Evolutionary conservation across 1,140 invertebrate species (phyloP).

Genomic region (Brachionus angularis): DNA sequence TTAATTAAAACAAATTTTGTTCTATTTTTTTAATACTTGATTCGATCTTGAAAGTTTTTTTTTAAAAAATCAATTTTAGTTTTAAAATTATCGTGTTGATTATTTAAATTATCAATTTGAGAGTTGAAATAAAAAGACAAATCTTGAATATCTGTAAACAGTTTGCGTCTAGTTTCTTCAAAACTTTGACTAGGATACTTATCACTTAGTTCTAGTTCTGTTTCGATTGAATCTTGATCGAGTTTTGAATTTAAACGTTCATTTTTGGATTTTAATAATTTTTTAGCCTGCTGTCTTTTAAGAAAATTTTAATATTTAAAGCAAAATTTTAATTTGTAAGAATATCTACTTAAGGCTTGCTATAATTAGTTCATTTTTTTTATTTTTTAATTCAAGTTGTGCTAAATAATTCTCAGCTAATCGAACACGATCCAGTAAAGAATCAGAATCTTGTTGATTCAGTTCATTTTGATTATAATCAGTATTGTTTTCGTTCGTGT

Average conservation of each 20-base stretch:
- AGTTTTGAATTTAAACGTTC: background rate
- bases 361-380: slow-evolving; percentile 7
- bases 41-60: slow-evolving; percentile 33
- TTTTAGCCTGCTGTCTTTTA: background rate
- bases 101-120: background rate
- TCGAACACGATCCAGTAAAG: background rate
- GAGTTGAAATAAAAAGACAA: slow-evolving; percentile 2
- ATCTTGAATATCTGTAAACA: slow-evolving; percentile 34
- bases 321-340: background rate
- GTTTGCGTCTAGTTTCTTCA: slow-evolving; percentile 20
- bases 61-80: background rate
- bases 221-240: background rate
- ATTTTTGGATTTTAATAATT: background rate
- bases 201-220: no score
- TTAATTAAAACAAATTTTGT: background rate
- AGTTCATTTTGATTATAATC: slow-evolving; percentile 1
- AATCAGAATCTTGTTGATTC: no score
- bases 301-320: background rate
- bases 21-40: background rate
- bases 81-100: background rate
- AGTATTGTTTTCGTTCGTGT: no score
- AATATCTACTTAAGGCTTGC: background rate
- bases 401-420: background rate
- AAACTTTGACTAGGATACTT: slow-evolving; percentile 20
- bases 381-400: background rate